Evolutionary conservation across 2,113 vertebrate genomes (phyloP).

Genomic region (Gnathonemus echidnorhynchus): DNA sequence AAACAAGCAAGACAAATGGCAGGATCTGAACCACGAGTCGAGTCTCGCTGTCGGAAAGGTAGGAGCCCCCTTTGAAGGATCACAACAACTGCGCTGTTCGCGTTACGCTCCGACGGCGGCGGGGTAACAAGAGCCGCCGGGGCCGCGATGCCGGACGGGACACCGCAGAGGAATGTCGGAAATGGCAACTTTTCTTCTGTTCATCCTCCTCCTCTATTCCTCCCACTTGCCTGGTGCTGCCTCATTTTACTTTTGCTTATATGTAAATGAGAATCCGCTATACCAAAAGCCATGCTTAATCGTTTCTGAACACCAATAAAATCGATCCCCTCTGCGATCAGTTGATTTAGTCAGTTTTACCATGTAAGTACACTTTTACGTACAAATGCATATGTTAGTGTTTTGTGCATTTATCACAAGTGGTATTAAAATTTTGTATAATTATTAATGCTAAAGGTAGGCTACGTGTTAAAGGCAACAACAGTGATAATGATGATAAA

Average conservation of each 20-base stretch:
- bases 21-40: not conserved
- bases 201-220: not conserved
- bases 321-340: not conserved
- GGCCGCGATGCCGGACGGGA: not conserved
- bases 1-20: slow-evolving; percentile 17
- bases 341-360: not conserved
- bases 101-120: not conserved
- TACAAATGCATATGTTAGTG: not conserved
- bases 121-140: not conserved
- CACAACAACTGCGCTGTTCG: not conserved
- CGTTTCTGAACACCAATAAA: not conserved
- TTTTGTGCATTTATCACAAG: not conserved
- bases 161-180: not conserved
- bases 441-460: not conserved
- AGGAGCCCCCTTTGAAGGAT: not conserved
- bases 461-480: not conserved
- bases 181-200: not conserved
- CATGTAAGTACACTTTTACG: not conserved
- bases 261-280: not conserved
- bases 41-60: not conserved
- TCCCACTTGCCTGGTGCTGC: not conserved
- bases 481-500: not conserved
- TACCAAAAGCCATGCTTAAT: not conserved
- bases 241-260: not conserved
- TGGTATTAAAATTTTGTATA: not conserved